These are phyloP conservation scores for Pelobates cultripes DNA, from an alignment of 2,797 vertebrate genomes.

Conservation along the genomic window DNA sequence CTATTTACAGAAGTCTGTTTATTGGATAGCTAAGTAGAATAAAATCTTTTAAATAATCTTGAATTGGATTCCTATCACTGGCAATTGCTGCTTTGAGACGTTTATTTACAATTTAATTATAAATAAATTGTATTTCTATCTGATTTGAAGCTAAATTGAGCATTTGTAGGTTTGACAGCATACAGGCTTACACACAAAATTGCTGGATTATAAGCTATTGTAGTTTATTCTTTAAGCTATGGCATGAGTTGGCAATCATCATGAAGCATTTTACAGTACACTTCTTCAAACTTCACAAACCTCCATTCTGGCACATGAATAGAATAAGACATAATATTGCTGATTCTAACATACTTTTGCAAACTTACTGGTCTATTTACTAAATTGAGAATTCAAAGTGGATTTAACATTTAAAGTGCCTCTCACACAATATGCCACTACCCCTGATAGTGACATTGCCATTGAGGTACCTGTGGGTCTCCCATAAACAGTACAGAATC, in stretches of 20 bases:
- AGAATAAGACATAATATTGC: no score
- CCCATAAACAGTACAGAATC: no score
- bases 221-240: not conserved
- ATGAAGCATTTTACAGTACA: no score
- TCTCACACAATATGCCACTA: no score
- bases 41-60: slow-evolving; percentile 35
- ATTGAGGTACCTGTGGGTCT: no score
- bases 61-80: slow-evolving; percentile 38
- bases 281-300: no score
- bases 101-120: slow-evolving; percentile 42
- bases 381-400: no score
- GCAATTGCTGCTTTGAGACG: slow-evolving; percentile 26
- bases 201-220: not conserved
- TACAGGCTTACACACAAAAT: not conserved
- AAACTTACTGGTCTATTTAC: no score
- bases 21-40: slow-evolving; percentile 20
- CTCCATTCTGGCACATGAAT: no score
- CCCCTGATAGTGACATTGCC: no score
- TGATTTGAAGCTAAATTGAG: not conserved
- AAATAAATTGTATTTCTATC: slow-evolving; percentile 23
- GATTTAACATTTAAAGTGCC: no score
- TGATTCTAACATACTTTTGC: no score
- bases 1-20: slow-evolving; percentile 23
- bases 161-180: not conserved
- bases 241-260: not conserved